Percentiles rank a stretch among this genome's conserved stretches.
These are phyloP conservation scores for Thecocarcelia acutangulata DNA, from an alignment of 2,888 invertebrate genomes.

Conservation along the genomic window DNA sequence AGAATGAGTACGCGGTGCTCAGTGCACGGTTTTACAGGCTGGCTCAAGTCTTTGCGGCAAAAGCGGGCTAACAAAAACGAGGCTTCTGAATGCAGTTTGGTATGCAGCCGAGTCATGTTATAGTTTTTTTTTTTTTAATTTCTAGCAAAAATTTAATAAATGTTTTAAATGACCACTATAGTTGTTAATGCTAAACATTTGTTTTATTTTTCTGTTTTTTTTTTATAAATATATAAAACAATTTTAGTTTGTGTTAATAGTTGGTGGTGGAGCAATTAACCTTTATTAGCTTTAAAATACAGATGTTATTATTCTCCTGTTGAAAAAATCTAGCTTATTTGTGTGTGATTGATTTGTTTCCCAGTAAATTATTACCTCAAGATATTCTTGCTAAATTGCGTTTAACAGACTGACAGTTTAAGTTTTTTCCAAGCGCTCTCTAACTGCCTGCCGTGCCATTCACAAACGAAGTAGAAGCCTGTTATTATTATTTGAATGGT, in stretches of 20 bases:
- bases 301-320: conserved; percentile 20
- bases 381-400: conserved; percentile 22
- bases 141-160: conserved; percentile 12
- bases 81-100: conserved; percentile 54
- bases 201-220: no score
- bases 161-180: conserved; percentile 31
- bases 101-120: conserved; percentile 53
- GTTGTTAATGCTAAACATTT: conserved; percentile 7
- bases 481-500: conserved; percentile 61
- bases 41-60: conserved; percentile 2
- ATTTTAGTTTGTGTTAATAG: conserved; percentile 59
- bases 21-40: conserved; percentile 15
- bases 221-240: conserved; percentile 18
- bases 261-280: conserved; percentile 52
- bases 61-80: neutral
- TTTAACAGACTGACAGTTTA: neutral
- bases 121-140: conserved; percentile 13
- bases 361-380: conserved; percentile 51
- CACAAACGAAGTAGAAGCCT: conserved; percentile 14
- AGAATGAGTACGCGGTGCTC: conserved; percentile 60
- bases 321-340: neutral
- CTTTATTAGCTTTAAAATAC: conserved; percentile 42
- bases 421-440: conserved; percentile 10
- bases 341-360: conserved; percentile 33
- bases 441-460: neutral